phyloP scores from a whole-genome alignment of 2,888 invertebrate species.

The Drosophila leonis region DNA sequence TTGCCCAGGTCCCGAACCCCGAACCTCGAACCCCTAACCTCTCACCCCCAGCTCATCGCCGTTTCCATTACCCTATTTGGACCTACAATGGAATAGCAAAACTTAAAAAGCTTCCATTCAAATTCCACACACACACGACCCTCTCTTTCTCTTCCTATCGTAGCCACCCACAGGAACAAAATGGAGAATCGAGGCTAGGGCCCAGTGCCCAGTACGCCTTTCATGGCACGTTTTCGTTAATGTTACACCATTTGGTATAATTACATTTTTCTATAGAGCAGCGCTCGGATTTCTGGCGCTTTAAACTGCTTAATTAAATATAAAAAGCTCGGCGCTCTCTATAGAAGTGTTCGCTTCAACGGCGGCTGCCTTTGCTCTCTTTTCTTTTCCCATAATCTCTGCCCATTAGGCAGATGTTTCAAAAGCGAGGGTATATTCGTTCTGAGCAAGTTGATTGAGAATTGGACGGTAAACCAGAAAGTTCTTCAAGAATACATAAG shows the following conservation, averaged over 20 bases:
- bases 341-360: conserved; percentile 23
- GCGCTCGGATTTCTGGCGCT: conserved; percentile 19
- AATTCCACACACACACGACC: conserved; percentile 35
- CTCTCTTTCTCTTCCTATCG: conserved; percentile 6
- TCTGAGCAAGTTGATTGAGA: too few species aligned
- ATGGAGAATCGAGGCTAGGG: conserved; percentile 11
- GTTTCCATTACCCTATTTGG: conserved; percentile 19
- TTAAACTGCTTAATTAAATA: conserved; percentile 51
- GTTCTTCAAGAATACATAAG: too few species aligned
- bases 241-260: conserved; percentile 74
- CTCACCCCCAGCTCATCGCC: conserved; percentile 3
- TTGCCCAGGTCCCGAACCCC: neutral
- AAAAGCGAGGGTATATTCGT: neutral
- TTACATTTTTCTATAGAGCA: conserved; percentile 68
- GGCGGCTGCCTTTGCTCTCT: conserved; percentile 14
- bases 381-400: neutral
- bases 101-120: conserved; percentile 64
- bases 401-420: neutral
- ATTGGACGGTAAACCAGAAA: too few species aligned
- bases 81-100: conserved; percentile 43
- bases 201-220: conserved; percentile 21
- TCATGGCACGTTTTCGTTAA: conserved; percentile 65
- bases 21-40: neutral
- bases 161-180: conserved; percentile 1
- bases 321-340: conserved; percentile 10